Evolutionary conservation across 2,888 invertebrate species (phyloP).

Genomic region (Rhorus exstirpatorius): DNA sequence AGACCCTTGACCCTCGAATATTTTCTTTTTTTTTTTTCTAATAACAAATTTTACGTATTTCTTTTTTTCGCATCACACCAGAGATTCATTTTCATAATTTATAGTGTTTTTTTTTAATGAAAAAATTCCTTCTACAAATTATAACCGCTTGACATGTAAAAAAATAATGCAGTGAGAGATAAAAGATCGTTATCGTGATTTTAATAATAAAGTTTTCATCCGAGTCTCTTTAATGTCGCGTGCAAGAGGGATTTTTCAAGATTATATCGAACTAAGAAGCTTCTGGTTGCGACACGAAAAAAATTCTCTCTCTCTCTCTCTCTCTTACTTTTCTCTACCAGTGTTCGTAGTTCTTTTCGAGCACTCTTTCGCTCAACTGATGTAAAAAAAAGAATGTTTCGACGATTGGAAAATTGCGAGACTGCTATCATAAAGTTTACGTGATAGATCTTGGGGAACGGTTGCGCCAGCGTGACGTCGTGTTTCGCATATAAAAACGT

Average conservation of each 20-base stretch:
- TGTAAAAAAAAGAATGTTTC: constrained; percentile 19
- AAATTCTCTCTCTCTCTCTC: background rate
- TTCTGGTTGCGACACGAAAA: constrained; percentile 32
- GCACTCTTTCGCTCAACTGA: background rate
- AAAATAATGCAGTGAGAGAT: too few relatives aligned
- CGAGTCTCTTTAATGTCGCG: too few relatives aligned
- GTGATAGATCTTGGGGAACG: constrained; percentile 18
- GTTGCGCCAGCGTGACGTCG: constrained; percentile 57
- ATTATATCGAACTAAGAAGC: too few relatives aligned
- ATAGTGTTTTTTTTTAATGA: background rate
- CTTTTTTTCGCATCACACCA: background rate
- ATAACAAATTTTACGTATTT: background rate
- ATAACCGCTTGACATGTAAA: too few relatives aligned
- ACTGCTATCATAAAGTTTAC: constrained; percentile 11
- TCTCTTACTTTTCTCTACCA: too few relatives aligned
- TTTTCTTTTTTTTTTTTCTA: constrained; percentile 7
- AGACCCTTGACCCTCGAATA: constrained; percentile 60
- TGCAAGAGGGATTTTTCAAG: too few relatives aligned
- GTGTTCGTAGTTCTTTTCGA: too few relatives aligned
- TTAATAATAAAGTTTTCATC: too few relatives aligned
- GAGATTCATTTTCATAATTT: background rate
- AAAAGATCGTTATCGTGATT: too few relatives aligned
- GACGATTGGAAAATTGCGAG: constrained; percentile 59
- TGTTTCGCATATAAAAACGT: constrained; percentile 46
- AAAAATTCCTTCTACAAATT: background rate